Evolutionary conservation across 2,113 vertebrate species (phyloP), one percentile per base, ranked within the genome.

Genomic region (Maylandia zebra): DNA sequence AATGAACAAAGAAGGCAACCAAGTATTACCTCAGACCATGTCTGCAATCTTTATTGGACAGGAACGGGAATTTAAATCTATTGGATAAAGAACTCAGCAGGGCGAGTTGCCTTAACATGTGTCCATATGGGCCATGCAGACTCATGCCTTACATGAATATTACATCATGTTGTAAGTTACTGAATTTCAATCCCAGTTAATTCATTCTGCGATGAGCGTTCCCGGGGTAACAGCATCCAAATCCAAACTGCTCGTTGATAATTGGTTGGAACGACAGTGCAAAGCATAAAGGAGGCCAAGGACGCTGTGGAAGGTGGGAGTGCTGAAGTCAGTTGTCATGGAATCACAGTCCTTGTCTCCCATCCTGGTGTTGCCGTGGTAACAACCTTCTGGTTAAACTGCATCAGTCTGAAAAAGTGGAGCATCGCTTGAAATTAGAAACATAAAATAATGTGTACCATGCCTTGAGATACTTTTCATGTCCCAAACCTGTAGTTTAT

Each of bases 351-450:
- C 91, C 92, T 94, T 83, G 84, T 87, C 94, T 94, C 93, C 89
- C 78, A 16, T 92, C 66, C 86, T 84, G 83, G 82, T 86, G 94
- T 96, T 96, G 91, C 95, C 92, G 32, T 95, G 96, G 95, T 78
- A 96, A 97, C 96, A 95, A 91, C 89, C 93, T 94, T 94, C 93
- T 92, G 93, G 93, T 87, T 96, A 96, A 95, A 94, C 91, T 83
- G 93, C 91, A 88, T 90, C 92, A 69, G 90, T 94, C 82, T 93
- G 88, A 92, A 95, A 91, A 95, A 92, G 92, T 94, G 76, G 94
- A 95, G 88, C 96, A 94, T 38, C 84, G 88, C 93, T 96, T 95
- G 91, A 96, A 95, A 96, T 96, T 92, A 95, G 90, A 94, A 93
- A 90, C 80, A 86, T 57, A 90, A 90, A 93, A 94, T 87, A 87